phyloP scores from a whole-genome alignment of 2,797 vertebrate genomes.

The Gadopsis bispinosus region DNA sequence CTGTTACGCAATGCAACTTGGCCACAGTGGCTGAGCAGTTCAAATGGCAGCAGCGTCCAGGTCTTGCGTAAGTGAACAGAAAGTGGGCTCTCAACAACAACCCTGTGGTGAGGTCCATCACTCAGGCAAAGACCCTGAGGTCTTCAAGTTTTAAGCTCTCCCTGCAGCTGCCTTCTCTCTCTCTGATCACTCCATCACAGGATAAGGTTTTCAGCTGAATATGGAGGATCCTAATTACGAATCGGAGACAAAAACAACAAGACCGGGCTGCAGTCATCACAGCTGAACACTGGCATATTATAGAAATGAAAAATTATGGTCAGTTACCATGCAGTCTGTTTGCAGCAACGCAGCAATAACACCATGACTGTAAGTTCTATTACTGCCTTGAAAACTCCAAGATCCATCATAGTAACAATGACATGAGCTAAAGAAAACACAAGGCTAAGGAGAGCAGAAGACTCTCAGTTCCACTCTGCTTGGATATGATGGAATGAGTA shows the following conservation, averaged over 20 bases:
- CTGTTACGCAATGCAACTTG: constrained; percentile 78
- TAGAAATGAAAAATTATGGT: constrained; percentile 25
- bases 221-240: constrained; percentile 16
- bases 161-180: constrained; percentile 44
- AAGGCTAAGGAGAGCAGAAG: not conserved
- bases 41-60: constrained; percentile 74
- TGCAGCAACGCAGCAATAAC: constrained; percentile 46
- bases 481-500: not conserved
- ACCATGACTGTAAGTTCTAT: constrained; percentile 7
- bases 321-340: constrained; percentile 44
- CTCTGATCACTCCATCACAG: constrained; percentile 33
- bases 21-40: constrained; percentile 65
- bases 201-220: constrained; percentile 10
- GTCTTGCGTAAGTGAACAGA: constrained; percentile 82
- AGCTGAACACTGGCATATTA: constrained; percentile 6
- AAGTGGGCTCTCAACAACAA: constrained; percentile 74
- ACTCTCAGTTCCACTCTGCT: constrained; percentile 3
- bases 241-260: constrained; percentile 31
- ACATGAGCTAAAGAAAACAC: constrained; percentile 9
- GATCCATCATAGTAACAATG: constrained; percentile 18
- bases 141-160: constrained; percentile 40
- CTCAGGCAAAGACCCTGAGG: constrained; percentile 46
- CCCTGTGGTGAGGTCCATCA: constrained; percentile 58
- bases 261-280: not conserved
- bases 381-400: constrained; percentile 9